Base-by-base conservation (phyloP, 2,797 vertebrate genomes). In the Psittacula derbiana region DNA sequence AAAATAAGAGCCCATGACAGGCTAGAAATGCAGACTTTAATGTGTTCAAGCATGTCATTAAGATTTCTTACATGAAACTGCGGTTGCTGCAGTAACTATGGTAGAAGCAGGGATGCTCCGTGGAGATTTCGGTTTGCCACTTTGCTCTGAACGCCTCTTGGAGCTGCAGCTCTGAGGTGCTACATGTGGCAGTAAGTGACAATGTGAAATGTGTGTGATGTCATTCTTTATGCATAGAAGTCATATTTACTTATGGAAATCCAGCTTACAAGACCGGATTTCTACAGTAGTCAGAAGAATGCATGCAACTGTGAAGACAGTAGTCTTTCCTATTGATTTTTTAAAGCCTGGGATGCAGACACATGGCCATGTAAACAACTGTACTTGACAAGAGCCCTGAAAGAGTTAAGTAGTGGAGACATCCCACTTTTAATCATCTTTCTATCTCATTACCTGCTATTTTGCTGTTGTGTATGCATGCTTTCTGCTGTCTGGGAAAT, bases 401-500 rank as follows among this genome's bases (percentile, higher is more conserved):
- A 73, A 8, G 62, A 78, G 82, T 72, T 91, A 52, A 78, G 10
- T 49, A 5, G 12, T 33, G 70, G 82, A 69, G 82, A 27, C 9
- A 18, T 33, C 60, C 36, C 49, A 28, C 38, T 33, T 70, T 89
- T 91, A 64, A 58, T 79, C 69, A 64, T 33, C 47, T 57, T 70
- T 80, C 47, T 92, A 4, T 72, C 85, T 82, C 80, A 19, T 61
- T 86, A 38, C 25, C n/a, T 90, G 69, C 50, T 80, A 7, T 88
- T 96, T 81, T 80, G 62, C 43, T 86, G 76, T 69, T 60, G 87
- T 71, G 87, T 66, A n/a, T 82, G 64, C n/a, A 41, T 76, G 64
- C 74, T 90, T 80, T 90, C 70, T 95, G 72, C 92, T 86, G 58
- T 58, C 70, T 1, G 27, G 91, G 84, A 95, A 91, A 82, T 52